Conservation (phyloP, 2,888 invertebrate genomes). For the Neoascia interrupta region DNA sequence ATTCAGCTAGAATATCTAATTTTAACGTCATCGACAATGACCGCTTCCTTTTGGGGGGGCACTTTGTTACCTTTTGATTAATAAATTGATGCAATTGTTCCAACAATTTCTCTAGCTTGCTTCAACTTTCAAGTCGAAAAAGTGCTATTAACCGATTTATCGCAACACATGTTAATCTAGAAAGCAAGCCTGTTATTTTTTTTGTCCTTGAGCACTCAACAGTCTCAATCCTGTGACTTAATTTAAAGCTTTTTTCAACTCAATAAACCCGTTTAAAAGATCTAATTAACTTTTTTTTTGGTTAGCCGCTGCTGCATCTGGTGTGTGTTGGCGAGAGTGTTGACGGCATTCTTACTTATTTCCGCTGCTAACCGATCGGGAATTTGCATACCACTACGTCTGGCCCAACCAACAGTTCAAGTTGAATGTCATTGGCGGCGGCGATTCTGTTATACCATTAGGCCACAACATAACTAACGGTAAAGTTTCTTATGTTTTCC, state of each 20-base stretch:
- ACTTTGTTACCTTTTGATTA: background rate
- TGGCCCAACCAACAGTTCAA: slow-evolving; percentile 28
- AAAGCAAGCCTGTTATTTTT: background rate
- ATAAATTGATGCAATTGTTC: slow-evolving; percentile 2
- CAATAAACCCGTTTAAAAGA: background rate
- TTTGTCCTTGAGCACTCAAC: background rate
- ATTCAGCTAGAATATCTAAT: too few relatives aligned
- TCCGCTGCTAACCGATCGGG: background rate
- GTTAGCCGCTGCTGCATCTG: too few relatives aligned
- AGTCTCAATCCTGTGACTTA: slow-evolving; percentile 16
- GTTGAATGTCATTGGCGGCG: slow-evolving; percentile 42
- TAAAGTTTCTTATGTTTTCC: slow-evolving; percentile 12
- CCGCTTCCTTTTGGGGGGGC: slow-evolving; percentile 1
- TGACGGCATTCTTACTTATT: background rate
- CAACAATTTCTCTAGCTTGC: background rate
- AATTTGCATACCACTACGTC: slow-evolving; percentile 22
- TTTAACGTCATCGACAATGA: background rate
- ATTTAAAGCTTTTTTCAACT: too few relatives aligned
- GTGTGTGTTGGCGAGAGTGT: background rate
- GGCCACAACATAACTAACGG: slow-evolving; percentile 14
- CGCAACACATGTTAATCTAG: too few relatives aligned
- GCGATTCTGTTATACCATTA: background rate
- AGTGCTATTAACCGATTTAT: too few relatives aligned
- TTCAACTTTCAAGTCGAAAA: too few relatives aligned
- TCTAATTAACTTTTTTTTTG: too few relatives aligned